These are phyloP conservation scores for Pituophis catenifer DNA, from an alignment of 2,113 vertebrate genomes.

Conservation along the genomic window DNA sequence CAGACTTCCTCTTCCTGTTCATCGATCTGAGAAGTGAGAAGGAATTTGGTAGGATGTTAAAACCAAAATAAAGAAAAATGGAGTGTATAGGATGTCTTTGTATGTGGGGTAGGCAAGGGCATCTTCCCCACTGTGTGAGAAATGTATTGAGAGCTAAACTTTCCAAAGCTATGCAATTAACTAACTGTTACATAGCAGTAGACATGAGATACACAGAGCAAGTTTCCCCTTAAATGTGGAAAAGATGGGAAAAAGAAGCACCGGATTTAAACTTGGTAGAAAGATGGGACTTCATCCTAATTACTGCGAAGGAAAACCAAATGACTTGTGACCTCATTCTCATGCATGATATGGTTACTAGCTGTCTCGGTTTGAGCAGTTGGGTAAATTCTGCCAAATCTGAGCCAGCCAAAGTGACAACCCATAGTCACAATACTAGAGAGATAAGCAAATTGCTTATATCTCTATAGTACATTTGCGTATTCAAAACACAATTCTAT, in stretches of 20 bases:
- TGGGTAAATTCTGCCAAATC: neutral
- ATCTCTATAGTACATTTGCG: neutral
- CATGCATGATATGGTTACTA: neutral
- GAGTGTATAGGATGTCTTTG: neutral
- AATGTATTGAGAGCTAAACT: neutral
- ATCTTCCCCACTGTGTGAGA: neutral
- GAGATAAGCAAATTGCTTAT: neutral
- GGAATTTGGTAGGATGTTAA: neutral
- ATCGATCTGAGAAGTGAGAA: neutral
- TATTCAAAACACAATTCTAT: neutral
- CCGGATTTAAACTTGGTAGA: neutral
- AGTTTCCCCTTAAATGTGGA: neutral
- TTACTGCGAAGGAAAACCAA: neutral
- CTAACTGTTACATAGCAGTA: neutral
- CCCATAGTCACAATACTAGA: neutral
- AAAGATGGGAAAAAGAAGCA: neutral
- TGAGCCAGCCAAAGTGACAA: neutral
- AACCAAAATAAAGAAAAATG: neutral
- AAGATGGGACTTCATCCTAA: neutral
- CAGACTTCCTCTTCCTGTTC: neutral
- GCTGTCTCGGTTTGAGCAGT: neutral
- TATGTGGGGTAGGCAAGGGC: neutral
- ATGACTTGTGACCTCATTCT: neutral
- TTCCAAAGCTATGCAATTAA: neutral
- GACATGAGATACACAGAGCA: neutral